Conservation (phyloP, 1,140 invertebrate genomes). For the Trialeurodes vaporariorum region DNA sequence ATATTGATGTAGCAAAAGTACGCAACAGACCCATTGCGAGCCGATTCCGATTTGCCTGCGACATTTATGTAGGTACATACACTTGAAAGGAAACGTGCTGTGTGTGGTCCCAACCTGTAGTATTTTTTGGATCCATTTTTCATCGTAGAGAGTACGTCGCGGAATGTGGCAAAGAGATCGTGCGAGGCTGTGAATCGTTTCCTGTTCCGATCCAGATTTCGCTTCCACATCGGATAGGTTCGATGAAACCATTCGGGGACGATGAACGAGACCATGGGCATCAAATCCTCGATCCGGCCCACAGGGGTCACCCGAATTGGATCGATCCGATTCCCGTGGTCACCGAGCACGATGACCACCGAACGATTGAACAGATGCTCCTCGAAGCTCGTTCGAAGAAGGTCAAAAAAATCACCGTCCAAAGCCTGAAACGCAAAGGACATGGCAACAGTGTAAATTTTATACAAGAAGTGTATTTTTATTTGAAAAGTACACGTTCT, state of each 20-base stretch:
- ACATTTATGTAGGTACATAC: too few species aligned
- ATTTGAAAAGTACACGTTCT: too few species aligned
- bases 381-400: constrained; percentile 29
- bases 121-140: background rate
- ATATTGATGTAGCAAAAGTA: too few species aligned
- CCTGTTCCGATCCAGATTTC: constrained; percentile 42
- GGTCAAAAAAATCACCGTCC: constrained; percentile 37
- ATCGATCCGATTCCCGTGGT: constrained; percentile 48
- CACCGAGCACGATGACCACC: constrained; percentile 38
- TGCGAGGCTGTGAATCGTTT: constrained; percentile 44
- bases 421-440: constrained; percentile 30
- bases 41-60: too few species aligned
- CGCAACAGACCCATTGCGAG: too few species aligned
- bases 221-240: constrained; percentile 37
- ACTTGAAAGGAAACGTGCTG: too few species aligned
- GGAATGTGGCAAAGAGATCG: constrained; percentile 51
- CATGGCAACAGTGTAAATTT: too few species aligned
- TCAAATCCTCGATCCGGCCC: constrained; percentile 51
- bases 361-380: constrained; percentile 37
- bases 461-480: too few species aligned
- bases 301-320: constrained; percentile 47
- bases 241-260: constrained; percentile 46
- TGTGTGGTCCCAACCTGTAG: background rate
- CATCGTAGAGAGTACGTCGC: constrained; percentile 42
- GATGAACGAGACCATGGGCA: constrained; percentile 50